Percentiles rank a stretch among this genome's conserved stretches.
phyloP scores from a whole-genome alignment of 1,140 invertebrate species.

The Copidosoma floridanum region DNA sequence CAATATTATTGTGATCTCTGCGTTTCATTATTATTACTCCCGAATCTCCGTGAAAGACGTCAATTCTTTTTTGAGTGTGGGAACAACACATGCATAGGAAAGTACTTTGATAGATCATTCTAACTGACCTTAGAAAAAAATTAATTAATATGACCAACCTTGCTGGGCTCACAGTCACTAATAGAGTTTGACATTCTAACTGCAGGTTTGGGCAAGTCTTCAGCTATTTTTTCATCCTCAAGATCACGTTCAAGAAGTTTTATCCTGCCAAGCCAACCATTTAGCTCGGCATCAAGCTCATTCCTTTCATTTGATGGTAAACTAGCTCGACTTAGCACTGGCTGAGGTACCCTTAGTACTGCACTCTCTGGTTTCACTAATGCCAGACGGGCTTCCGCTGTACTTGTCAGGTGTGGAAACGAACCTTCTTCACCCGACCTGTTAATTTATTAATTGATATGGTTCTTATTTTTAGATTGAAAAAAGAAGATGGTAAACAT shows the following conservation, averaged over 20 bases:
- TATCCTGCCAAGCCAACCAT: conserved; percentile 55
- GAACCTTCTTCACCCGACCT: conserved; percentile 69
- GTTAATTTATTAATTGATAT: background rate
- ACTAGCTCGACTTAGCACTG: conserved; percentile 51
- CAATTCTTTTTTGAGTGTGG: no score
- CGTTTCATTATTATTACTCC: no score
- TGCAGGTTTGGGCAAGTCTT: background rate
- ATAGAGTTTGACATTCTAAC: no score
- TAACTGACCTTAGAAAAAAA: no score
- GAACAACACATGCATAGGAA: no score
- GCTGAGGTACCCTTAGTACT: conserved; percentile 54
- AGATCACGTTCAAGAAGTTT: conserved; percentile 51
- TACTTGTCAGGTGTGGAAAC: conserved; percentile 61
- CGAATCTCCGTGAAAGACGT: no score
- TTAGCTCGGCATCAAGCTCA: conserved; percentile 51
- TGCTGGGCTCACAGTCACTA: no score
- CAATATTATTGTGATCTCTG: no score
- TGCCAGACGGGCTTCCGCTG: conserved; percentile 58
- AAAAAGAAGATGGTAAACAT: no score
- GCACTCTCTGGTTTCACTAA: conserved; percentile 59
- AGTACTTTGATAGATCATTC: no score
- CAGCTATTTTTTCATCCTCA: background rate
- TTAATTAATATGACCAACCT: no score
- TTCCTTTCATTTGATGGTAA: conserved; percentile 47
- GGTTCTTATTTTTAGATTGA: background rate